Conservation (phyloP, 2,113 vertebrate genomes). For the Nesogale talazaci region DNA sequence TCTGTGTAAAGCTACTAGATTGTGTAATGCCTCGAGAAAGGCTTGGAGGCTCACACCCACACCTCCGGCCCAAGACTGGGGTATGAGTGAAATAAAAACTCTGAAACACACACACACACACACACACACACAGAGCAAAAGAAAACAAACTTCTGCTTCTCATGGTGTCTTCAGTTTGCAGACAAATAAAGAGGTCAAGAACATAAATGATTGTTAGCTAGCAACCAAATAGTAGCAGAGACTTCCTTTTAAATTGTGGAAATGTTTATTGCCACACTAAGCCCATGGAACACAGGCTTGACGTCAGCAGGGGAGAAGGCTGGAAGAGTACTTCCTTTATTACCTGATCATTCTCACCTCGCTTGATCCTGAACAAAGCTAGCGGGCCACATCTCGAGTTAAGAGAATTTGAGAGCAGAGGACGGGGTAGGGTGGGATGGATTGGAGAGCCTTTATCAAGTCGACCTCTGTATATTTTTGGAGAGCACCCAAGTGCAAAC, state of each 20-base stretch:
- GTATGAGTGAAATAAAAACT: conserved; percentile 76
- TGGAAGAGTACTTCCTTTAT: conserved; percentile 49
- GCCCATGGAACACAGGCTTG: background rate
- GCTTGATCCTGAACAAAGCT: conserved; percentile 31
- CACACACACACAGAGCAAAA: too few species aligned
- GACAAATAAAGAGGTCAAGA: conserved; percentile 54
- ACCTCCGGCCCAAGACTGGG: conserved; percentile 72
- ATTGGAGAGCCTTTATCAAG: conserved; percentile 40
- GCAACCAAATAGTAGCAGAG: conserved; percentile 40
- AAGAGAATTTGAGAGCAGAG: conserved; percentile 20
- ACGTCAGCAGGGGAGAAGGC: conserved; percentile 31
- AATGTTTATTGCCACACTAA: conserved; percentile 57
- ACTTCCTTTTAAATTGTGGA: conserved; percentile 61
- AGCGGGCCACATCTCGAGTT: conserved; percentile 36
- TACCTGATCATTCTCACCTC: conserved; percentile 20
- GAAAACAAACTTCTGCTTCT: background rate
- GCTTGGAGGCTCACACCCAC: conserved; percentile 68
- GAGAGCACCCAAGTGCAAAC: conserved; percentile 60
- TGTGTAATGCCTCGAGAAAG: conserved; percentile 66
- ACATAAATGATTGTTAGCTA: conserved; percentile 41
- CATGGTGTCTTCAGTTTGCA: conserved; percentile 53
- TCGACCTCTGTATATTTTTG: background rate
- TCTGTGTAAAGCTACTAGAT: conserved; percentile 66
- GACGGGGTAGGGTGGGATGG: background rate
- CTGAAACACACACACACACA: conserved; percentile 24